Percentiles rank a stretch among this genome's conserved stretches.
phyloP scores from a whole-genome alignment of 2,888 invertebrate species.

The Rotaria magnacalcarata region DNA sequence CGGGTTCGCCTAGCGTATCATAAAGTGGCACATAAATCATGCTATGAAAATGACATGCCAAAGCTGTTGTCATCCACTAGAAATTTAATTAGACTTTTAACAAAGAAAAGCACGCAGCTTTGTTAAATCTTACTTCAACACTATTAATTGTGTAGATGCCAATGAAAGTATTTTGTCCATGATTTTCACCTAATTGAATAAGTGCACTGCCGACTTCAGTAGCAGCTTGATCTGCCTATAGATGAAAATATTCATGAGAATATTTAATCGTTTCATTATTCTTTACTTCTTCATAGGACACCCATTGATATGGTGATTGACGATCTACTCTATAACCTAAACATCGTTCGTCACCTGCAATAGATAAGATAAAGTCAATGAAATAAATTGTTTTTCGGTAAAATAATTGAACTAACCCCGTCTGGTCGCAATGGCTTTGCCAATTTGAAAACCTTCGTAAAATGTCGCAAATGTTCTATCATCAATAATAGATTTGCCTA shows the following conservation, averaged over 20 bases:
- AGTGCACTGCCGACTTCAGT: conserved; percentile 6
- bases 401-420: background rate
- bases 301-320: background rate
- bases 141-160: conserved; percentile 1
- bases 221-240: background rate
- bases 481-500: background rate
- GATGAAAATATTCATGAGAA: background rate
- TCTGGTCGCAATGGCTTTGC: background rate
- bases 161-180: conserved; percentile 23
- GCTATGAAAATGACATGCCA: conserved; percentile 39
- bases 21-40: conserved; percentile 41
- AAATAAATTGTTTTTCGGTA: background rate
- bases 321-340: background rate
- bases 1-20: conserved; percentile 43
- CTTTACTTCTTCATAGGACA: background rate
- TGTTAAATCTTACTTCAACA: conserved; percentile 2
- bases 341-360: background rate
- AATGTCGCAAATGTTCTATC: background rate
- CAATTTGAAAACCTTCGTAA: conserved; percentile 25
- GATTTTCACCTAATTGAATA: background rate
- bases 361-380: background rate
- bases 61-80: conserved; percentile 41
- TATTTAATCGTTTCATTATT: background rate
- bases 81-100: background rate
- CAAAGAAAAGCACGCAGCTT: background rate